Conservation (phyloP, 2,113 vertebrate genomes). For the Bothrops jararaca region DNA sequence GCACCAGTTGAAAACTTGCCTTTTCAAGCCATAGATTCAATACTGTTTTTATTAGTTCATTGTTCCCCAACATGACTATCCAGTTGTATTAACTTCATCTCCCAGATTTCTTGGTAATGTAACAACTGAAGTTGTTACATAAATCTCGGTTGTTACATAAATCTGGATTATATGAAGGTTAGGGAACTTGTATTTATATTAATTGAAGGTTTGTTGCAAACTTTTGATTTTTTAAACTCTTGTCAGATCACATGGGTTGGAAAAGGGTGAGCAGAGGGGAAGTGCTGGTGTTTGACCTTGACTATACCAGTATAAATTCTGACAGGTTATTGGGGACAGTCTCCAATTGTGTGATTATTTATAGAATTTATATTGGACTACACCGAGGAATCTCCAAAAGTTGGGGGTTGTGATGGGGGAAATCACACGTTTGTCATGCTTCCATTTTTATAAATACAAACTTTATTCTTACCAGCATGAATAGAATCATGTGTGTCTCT, state of each 20-base stretch:
- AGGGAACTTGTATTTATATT: neutral
- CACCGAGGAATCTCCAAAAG: neutral
- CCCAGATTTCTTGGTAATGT: neutral
- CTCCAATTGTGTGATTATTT: neutral
- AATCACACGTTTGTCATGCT: neutral
- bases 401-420: neutral
- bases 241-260: neutral
- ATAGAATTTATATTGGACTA: neutral
- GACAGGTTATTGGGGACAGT: neutral
- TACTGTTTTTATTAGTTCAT: neutral
- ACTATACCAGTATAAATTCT: neutral
- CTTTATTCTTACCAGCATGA: neutral
- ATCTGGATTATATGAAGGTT: neutral
- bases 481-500: neutral
- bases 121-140: neutral
- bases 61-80: neutral
- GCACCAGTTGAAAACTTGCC: neutral
- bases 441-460: neutral
- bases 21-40: neutral
- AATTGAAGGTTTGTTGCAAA: neutral
- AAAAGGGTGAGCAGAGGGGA: neutral
- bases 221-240: neutral
- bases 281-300: neutral
- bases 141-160: too few relatives aligned
- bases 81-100: neutral